Evolutionary conservation across 2,888 invertebrate genomes (phyloP).

Genomic region (Phrixothrix hirtus): DNA sequence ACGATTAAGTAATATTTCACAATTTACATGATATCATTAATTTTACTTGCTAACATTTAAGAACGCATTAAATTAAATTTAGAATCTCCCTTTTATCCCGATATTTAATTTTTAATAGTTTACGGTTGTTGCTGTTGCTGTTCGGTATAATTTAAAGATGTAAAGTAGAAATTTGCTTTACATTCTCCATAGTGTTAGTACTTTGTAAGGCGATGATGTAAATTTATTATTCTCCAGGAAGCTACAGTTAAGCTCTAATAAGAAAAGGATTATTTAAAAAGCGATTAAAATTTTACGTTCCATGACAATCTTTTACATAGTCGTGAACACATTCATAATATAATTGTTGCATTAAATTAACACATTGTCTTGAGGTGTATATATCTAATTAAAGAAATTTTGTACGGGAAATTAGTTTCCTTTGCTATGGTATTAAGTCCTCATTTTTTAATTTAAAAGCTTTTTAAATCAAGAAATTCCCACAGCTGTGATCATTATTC

Average conservation of each 20-base stretch:
- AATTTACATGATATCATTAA: too few species aligned
- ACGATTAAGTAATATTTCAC: too few species aligned
- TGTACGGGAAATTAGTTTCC: not conserved
- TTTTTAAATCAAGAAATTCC: conserved; percentile 9
- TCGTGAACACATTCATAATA: too few species aligned
- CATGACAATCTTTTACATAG: too few species aligned
- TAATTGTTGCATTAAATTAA: too few species aligned
- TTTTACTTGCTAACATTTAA: too few species aligned
- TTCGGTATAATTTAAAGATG: conserved; percentile 2
- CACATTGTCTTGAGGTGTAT: not conserved
- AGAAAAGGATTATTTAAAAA: conserved; percentile 27
- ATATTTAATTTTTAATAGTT: too few species aligned
- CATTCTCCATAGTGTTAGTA: conserved; percentile 7
- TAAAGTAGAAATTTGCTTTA: conserved; percentile 7
- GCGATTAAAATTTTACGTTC: conserved; percentile 32
- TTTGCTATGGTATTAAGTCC: not conserved
- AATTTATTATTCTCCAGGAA: conserved; percentile 18
- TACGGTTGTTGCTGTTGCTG: too few species aligned
- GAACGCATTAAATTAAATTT: too few species aligned
- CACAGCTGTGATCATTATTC: conserved; percentile 16
- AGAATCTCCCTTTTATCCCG: too few species aligned
- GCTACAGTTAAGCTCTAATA: conserved; percentile 13
- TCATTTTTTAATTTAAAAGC: conserved; percentile 5
- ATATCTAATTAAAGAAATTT: conserved; percentile 4
- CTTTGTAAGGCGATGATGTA: conserved; percentile 8